Percentiles rank a stretch among this genome's conserved stretches.
These are phyloP conservation scores for Eupithecia insigniata DNA, from an alignment of 2,888 invertebrate genomes.

Conservation along the genomic window DNA sequence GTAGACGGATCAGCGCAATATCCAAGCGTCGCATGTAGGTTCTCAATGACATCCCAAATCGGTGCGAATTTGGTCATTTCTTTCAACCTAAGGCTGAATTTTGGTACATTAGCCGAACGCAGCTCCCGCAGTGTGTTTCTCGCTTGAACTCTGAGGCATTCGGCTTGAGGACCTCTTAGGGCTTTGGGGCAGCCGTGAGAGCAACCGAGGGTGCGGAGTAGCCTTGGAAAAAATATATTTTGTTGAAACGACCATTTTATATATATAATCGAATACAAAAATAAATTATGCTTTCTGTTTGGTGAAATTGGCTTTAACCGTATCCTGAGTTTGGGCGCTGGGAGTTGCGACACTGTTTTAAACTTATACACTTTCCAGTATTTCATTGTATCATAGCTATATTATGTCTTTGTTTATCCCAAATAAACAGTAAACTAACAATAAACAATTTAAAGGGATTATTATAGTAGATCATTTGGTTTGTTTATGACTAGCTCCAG, in stretches of 20 bases:
- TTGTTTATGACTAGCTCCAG: too few relatives aligned
- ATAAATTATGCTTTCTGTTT: too few relatives aligned
- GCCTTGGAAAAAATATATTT: slow-evolving; percentile 73
- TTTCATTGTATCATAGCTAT: too few relatives aligned
- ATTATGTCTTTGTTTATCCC: too few relatives aligned
- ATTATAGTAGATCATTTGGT: too few relatives aligned
- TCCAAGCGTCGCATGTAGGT: slow-evolving; percentile 97
- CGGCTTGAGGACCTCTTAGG: slow-evolving; percentile 93
- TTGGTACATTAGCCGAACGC: slow-evolving; percentile 83
- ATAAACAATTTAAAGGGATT: too few relatives aligned
- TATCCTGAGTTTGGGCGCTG: too few relatives aligned
- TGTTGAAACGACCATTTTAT: not conserved
- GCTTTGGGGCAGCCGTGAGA: slow-evolving; percentile 95
- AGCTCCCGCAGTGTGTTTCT: slow-evolving; percentile 87
- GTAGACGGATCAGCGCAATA: slow-evolving; percentile 97
- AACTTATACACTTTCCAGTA: too few relatives aligned
- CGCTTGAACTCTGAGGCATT: slow-evolving; percentile 94
- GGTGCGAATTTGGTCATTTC: slow-evolving; percentile 91
- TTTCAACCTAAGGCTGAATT: slow-evolving; percentile 82
- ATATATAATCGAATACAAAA: too few relatives aligned
- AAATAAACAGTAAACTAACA: too few relatives aligned
- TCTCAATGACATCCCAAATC: slow-evolving; percentile 93
- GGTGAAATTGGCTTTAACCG: too few relatives aligned
- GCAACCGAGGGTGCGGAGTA: slow-evolving; percentile 96
- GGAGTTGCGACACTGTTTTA: too few relatives aligned